These are phyloP conservation scores for Strix aluco DNA, from an alignment of 2,113 vertebrate species.

Conservation along the genomic window DNA sequence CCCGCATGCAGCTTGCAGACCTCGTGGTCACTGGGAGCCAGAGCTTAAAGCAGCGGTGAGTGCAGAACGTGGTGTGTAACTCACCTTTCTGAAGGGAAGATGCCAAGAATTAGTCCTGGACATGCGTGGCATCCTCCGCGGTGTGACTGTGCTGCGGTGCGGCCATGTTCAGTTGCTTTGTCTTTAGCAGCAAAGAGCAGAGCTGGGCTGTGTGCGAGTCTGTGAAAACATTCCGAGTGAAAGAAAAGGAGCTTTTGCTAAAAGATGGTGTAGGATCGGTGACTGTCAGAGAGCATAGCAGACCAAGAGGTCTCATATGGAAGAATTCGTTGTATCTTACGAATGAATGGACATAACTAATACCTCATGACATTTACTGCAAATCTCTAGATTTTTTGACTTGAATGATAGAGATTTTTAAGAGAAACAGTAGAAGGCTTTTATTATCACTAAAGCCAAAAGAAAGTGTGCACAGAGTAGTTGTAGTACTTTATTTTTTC, in stretches of 20 bases:
- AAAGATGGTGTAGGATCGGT: not conserved
- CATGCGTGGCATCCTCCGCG: not conserved
- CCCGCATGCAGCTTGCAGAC: not conserved
- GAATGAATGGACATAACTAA: not conserved
- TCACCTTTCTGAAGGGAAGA: not conserved
- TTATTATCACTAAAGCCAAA: not conserved
- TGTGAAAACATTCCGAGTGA: no score
- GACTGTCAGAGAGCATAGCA: not conserved
- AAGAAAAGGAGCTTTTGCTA: not conserved
- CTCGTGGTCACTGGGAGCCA: not conserved
- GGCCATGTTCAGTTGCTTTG: fast-evolving
- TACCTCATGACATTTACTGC: not conserved
- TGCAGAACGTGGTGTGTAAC: not conserved
- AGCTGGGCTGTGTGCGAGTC: not conserved
- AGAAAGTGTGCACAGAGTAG: not conserved
- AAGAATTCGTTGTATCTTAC: not conserved
- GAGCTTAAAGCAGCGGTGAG: not conserved
- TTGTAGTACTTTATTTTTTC: not conserved
- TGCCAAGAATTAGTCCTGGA: not conserved
- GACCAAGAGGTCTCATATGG: not conserved
- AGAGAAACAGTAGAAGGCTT: not conserved
- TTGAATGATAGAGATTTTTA: not conserved
- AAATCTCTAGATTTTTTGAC: not conserved
- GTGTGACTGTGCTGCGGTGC: no score
- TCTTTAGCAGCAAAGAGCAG: not conserved